Evolutionary conservation across 2,113 vertebrate genomes (phyloP), one percentile per base, ranked within the genome.

Genomic region (Halcyon senegalensis): DNA sequence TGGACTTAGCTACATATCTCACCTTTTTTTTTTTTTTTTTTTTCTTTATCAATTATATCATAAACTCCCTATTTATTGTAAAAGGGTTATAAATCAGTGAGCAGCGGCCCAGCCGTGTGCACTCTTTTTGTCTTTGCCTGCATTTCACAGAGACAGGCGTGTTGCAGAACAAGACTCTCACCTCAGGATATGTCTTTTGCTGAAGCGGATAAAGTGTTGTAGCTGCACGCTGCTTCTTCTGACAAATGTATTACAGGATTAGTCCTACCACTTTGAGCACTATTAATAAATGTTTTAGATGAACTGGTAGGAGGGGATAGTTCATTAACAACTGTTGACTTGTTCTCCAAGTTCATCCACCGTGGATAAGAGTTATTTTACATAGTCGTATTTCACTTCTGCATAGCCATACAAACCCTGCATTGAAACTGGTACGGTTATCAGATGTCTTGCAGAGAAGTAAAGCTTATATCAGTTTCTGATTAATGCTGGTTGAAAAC

Each of bases 231-330:
- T 46, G 5, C 41, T 67, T 75, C 56, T 82, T 78, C 9, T 19
- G 16, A 43, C 68, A 70, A 64, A 73, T 44, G 24, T 50, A 24
- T 60, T 76, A 39, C 75, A 58, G 30, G 30, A 27, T 37, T 75
- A n/a, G 27, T 85, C 23, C 48, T 79, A 33, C 30, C 12, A 13
- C 48, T 64, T 59, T 13, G 11, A 78, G 13, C 59, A 28, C 19
- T 78, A 11, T 37, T 43, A 51, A 37, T 8, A 74, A 59, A 55
- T 41, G 10, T 30, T 63, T 78, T 37, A 72, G 24, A 17, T 84
- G 43, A 69, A 20, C 39, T 0, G 0, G 18, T 75, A 60, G 74
- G 33, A 78, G 19, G 30, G 16, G 1, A 5, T 44, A 16, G 35
- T 46, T 88, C 16, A 4, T 73, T 69, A 73, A 27, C 44, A 30